Base-by-base conservation (phyloP, 2,113 vertebrate species). In the Apteryx mantelli region DNA sequence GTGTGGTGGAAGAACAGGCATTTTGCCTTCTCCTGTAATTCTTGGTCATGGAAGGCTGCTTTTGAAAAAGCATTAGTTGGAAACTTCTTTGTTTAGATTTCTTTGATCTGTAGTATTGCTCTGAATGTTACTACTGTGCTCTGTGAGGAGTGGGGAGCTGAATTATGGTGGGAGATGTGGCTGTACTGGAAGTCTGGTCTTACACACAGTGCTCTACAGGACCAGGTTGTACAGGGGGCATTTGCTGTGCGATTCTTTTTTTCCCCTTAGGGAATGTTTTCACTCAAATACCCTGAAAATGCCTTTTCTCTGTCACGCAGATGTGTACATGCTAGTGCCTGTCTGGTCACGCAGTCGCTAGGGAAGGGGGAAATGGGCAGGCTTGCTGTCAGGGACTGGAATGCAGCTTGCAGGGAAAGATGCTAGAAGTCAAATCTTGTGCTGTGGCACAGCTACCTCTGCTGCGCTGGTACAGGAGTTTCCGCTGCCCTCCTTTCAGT, bases 111-210 rank as follows among this genome's bases (percentile, higher is more conserved):
- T 84, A 50, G 40, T 46, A 13, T 38, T 85, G 42, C 11, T 94
- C 21, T 48, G 7, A 92, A 8, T 73, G 30, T 74, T 86, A 50
- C 32, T 78, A 80, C 15, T 76, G 8, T 53, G 66, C 22, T 55
- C 25, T 42, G 13, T 82, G 50, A 60, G 34, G 63, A 76, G 25
- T 6, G 74, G 60, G 61, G 32, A 84, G 20, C 48, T 69, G n/a
- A 87, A 21, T 36, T 50, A 36, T 0, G 0, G 9, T 1, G 3
- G 22, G 61, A 61, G 18, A 25, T 55, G 4, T 61, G 75, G 53
- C 82, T 25, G 13, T 93, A 42, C 44, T 94, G 28, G 65, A 92
- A 16, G 42, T 75, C n/a, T 48, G 61, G 22, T 52, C n/a, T 46
- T 71, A 50, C 17, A 25, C 16, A n/a, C 12, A 36, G n/a, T 68